These are phyloP conservation scores for Chrysomela aeneicollis DNA, from an alignment of 2,888 invertebrate species.

Conservation along the genomic window DNA sequence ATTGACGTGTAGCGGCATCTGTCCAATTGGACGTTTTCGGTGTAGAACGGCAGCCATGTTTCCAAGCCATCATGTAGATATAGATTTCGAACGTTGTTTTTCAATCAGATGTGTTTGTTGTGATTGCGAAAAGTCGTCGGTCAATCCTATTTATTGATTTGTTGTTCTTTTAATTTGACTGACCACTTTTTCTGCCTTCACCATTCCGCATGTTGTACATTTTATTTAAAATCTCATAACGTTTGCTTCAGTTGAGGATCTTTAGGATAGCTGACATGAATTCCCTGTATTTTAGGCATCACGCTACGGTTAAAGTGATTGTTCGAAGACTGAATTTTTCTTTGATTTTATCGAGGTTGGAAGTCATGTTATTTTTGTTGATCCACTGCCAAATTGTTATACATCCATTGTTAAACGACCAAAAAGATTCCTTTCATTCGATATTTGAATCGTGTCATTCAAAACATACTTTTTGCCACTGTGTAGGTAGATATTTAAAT, in stretches of 20 bases:
- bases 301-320: constrained; percentile 36
- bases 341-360: constrained; percentile 11
- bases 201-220: constrained; percentile 26
- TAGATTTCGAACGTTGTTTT: constrained; percentile 26
- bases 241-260: constrained; percentile 18
- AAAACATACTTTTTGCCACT: neutral
- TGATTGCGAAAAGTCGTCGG: constrained; percentile 27
- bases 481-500: constrained; percentile 16
- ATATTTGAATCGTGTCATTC: neutral
- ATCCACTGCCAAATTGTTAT: constrained; percentile 19
- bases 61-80: constrained; percentile 31
- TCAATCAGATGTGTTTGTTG: constrained; percentile 37
- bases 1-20: too few relatives aligned
- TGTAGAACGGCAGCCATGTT: neutral
- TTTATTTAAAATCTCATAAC: constrained; percentile 20
- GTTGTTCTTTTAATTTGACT: constrained; percentile 20
- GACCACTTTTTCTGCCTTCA: constrained; percentile 22
- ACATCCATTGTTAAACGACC: neutral
- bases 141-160: constrained; percentile 41
- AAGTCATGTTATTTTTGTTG: constrained; percentile 2
- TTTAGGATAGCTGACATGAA: constrained; percentile 25
- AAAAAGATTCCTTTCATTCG: neutral
- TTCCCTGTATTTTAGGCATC: constrained; percentile 35
- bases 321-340: constrained; percentile 37
- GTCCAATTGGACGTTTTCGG: neutral